Percentiles rank a stretch among this genome's conserved stretches.
Evolutionary conservation across 2,797 vertebrate genomes (phyloP).

Genomic region (Propithecus deckenii): DNA sequence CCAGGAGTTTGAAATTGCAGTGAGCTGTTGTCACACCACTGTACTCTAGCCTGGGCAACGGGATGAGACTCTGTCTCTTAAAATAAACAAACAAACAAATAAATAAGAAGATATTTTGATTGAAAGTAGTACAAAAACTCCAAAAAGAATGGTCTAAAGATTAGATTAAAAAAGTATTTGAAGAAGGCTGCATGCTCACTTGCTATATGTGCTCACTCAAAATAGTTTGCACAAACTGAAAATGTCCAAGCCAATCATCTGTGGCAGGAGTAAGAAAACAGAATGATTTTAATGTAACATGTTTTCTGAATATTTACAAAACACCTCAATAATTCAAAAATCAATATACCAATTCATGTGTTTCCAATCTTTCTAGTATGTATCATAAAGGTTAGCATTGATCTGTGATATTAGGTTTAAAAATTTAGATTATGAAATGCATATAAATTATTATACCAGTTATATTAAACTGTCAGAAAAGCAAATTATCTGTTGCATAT

Average conservation of each 20-base stretch:
- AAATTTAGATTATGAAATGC: not conserved
- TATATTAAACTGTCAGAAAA: not conserved
- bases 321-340: not conserved
- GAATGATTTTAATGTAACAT: accelerated
- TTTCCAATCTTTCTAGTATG: not conserved
- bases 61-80: no score
- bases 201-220: not conserved
- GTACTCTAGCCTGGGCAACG: no score
- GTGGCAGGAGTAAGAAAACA: not conserved
- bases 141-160: not conserved
- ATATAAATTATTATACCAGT: not conserved
- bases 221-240: not conserved
- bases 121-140: not conserved
- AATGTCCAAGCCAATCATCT: not conserved
- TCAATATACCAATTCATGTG: not conserved
- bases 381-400: not conserved
- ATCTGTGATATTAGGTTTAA: not conserved
- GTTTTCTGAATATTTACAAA: not conserved
- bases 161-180: not conserved
- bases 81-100: no score
- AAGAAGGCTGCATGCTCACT: not conserved
- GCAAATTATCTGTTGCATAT: not conserved
- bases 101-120: not conserved
- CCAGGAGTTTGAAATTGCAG: no score
- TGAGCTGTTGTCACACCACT: no score